phyloP scores from a whole-genome alignment of 2,113 vertebrate species.

The Ammodytes dubius region DNA sequence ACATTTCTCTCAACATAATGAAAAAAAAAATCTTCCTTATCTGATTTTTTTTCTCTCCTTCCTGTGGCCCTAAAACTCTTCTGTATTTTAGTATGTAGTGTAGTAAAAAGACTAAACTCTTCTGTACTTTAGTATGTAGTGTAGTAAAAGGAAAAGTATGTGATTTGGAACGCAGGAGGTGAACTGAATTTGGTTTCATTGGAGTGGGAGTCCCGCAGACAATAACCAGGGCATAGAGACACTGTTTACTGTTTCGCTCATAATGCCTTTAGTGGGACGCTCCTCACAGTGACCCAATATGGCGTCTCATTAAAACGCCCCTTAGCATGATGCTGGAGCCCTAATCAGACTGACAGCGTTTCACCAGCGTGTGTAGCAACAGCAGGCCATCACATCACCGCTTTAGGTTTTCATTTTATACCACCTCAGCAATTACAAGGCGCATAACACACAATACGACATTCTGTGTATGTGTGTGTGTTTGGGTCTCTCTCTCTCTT shows the following conservation, averaged over 20 bases:
- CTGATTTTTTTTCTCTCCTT: too few relatives aligned
- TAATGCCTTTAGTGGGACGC: constrained; percentile 47
- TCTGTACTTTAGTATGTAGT: too few relatives aligned
- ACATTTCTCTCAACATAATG: too few relatives aligned
- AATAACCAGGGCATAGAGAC: constrained; percentile 30
- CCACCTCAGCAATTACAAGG: constrained; percentile 54
- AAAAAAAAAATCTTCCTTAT: too few relatives aligned
- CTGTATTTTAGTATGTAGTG: too few relatives aligned
- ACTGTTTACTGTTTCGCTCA: constrained; percentile 59
- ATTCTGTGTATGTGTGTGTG: constrained; percentile 1
- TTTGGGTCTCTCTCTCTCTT: not conserved
- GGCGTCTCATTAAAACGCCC: constrained; percentile 61
- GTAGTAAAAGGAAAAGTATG: too few relatives aligned
- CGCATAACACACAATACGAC: constrained; percentile 48
- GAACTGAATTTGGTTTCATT: constrained; percentile 31
- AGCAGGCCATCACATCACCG: not conserved
- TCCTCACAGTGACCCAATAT: constrained; percentile 49
- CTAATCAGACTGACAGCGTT: constrained; percentile 55
- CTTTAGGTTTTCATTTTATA: constrained; percentile 26
- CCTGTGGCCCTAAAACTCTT: too few relatives aligned
- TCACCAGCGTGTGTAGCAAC: constrained; percentile 33
- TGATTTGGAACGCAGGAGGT: too few relatives aligned
- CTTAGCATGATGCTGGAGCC: constrained; percentile 14
- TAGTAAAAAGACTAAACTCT: too few relatives aligned
- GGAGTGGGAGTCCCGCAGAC: constrained; percentile 18